phyloP scores from a whole-genome alignment of 2,113 vertebrate species.

The Xenus cinereus region DNA sequence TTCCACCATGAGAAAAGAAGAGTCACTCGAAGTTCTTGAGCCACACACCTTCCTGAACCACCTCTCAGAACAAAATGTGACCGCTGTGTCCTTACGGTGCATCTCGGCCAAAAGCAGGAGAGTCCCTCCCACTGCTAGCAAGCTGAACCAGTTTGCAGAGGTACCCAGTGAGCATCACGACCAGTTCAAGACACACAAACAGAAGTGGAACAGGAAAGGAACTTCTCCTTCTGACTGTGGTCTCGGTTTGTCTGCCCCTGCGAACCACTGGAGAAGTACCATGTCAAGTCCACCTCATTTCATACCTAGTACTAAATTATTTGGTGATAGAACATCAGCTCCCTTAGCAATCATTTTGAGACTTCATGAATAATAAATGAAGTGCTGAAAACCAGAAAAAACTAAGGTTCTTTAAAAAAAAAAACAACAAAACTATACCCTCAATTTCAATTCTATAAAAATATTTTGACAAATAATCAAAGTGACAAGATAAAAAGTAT shows the following conservation, averaged over 20 bases:
- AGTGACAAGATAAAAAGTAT: background rate
- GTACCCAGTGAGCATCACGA: background rate
- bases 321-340: background rate
- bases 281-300: background rate
- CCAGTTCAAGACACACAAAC: background rate
- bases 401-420: background rate
- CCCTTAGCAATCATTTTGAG: background rate
- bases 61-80: background rate
- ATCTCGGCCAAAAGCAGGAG: background rate
- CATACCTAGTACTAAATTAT: background rate
- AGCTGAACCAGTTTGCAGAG: background rate
- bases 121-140: too few species aligned
- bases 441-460: background rate
- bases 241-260: background rate
- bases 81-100: background rate
- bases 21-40: background rate
- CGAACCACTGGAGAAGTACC: background rate
- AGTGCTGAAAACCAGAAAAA: background rate
- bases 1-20: background rate
- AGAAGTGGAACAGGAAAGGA: background rate
- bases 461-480: background rate
- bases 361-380: background rate
- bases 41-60: background rate
- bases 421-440: background rate
- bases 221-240: background rate